Conservation (phyloP, 2,888 invertebrate genomes). For the Sesia bembeciformis region DNA sequence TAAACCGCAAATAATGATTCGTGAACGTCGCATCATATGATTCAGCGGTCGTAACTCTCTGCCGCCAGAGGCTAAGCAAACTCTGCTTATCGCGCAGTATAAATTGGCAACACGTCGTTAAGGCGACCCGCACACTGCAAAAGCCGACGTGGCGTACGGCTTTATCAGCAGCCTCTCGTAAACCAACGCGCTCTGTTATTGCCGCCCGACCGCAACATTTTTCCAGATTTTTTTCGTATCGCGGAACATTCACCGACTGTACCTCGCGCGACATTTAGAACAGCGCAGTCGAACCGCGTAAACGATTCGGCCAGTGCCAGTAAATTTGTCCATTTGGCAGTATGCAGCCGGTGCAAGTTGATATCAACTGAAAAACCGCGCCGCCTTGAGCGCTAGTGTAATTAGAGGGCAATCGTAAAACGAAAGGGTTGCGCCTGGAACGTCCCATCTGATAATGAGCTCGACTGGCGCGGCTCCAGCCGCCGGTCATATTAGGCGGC, state of each 20-base stretch:
- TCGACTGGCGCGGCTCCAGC: conserved; percentile 66
- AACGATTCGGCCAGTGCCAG: conserved; percentile 48
- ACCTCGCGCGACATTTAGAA: conserved; percentile 32
- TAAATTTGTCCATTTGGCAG: conserved; percentile 68
- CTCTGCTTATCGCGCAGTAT: conserved; percentile 68
- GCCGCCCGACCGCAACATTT: conserved; percentile 51
- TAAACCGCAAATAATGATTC: not conserved
- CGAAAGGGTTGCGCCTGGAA: conserved; percentile 65
- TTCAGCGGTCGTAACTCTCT: conserved; percentile 50
- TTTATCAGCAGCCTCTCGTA: conserved; percentile 68
- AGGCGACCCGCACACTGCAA: conserved; percentile 53
- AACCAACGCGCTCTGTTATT: conserved; percentile 65
- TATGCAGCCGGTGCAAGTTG: conserved; percentile 33
- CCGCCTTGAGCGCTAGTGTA: conserved; percentile 67
- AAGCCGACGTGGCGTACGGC: conserved; percentile 31
- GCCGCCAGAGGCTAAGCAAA: conserved; percentile 60
- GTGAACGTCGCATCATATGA: conserved; percentile 28
- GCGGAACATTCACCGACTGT: conserved; percentile 35
- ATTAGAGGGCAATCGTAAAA: conserved; percentile 74
- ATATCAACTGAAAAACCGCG: conserved; percentile 58
- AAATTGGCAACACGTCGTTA: conserved; percentile 74
- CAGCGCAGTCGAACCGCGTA: conserved; percentile 44
- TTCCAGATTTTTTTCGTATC: conserved; percentile 63
- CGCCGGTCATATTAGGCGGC: conserved; percentile 66
- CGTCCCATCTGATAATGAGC: conserved; percentile 73